Percentiles rank a stretch among this genome's conserved stretches.
Conservation (phyloP, 2,113 vertebrate genomes). For the Hippocampus mohnikei region DNA sequence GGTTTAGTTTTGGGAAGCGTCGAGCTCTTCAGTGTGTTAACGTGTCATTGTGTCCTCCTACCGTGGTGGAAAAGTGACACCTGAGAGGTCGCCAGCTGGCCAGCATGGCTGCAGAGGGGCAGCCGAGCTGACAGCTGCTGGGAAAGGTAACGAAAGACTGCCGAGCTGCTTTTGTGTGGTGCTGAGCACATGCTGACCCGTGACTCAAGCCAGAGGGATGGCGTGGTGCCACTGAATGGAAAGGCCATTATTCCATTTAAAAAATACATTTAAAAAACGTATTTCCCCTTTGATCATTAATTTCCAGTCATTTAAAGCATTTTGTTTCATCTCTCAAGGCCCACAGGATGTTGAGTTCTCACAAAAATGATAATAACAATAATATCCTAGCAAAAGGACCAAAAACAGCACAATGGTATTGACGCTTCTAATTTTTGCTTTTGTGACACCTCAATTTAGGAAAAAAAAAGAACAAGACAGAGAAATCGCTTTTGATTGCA, state of each 20-base stretch:
- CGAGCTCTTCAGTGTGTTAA: constrained; percentile 17
- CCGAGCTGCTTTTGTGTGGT: constrained; percentile 49
- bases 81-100: constrained; percentile 61
- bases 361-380: too few species aligned
- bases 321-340: too few species aligned
- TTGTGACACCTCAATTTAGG: too few species aligned
- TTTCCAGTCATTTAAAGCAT: too few species aligned
- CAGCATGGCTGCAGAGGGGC: constrained; percentile 27
- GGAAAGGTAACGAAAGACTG: constrained; percentile 74
- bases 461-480: too few species aligned
- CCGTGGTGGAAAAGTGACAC: constrained; percentile 67
- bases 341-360: too few species aligned
- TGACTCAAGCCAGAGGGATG: constrained; percentile 47
- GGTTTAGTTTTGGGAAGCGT: constrained; percentile 18
- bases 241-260: not conserved
- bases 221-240: not conserved
- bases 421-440: too few species aligned
- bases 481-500: too few species aligned
- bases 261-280: not conserved
- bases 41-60: constrained; percentile 26
- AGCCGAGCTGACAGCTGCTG: constrained; percentile 53
- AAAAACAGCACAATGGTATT: too few species aligned
- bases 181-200: constrained; percentile 53
- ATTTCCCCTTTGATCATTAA: too few species aligned
- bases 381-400: too few species aligned